phyloP scores from a whole-genome alignment of 1,140 invertebrate species.

The Riptortus pedestris region DNA sequence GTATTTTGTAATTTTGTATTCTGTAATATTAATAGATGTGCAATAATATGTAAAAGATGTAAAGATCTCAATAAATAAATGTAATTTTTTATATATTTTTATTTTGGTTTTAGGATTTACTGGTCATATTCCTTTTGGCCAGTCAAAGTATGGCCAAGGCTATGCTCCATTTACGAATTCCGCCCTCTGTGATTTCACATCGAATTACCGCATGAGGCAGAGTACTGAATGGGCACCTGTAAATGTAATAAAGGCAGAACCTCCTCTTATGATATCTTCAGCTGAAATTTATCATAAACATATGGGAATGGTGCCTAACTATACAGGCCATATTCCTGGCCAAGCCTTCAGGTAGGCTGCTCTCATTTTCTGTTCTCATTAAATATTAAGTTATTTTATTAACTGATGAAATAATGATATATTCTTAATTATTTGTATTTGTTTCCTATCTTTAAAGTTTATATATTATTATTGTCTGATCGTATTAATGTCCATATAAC shows the following conservation, averaged over 20 bases:
- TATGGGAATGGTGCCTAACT: constrained; percentile 58
- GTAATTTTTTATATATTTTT: too few relatives aligned
- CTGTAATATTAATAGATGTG: too few relatives aligned
- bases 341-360: constrained; percentile 46
- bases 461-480: too few relatives aligned
- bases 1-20: too few relatives aligned
- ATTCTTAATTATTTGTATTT: too few relatives aligned
- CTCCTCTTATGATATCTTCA: constrained; percentile 40
- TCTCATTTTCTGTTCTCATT: neutral
- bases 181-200: constrained; percentile 54
- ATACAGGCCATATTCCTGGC: constrained; percentile 60
- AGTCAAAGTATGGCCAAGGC: constrained; percentile 49
- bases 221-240: constrained; percentile 58
- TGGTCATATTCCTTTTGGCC: constrained; percentile 54
- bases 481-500: too few relatives aligned
- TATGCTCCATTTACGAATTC: constrained; percentile 51
- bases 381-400: too few relatives aligned
- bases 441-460: too few relatives aligned
- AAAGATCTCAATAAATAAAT: too few relatives aligned
- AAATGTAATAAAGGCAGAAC: constrained; percentile 41
- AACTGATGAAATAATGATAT: too few relatives aligned
- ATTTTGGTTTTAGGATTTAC: too few relatives aligned
- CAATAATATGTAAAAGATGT: too few relatives aligned
- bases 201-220: constrained; percentile 52
- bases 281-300: constrained; percentile 55